phyloP scores from a whole-genome alignment of 2,797 vertebrate genomes.

The Silurus lanzhouensis region DNA sequence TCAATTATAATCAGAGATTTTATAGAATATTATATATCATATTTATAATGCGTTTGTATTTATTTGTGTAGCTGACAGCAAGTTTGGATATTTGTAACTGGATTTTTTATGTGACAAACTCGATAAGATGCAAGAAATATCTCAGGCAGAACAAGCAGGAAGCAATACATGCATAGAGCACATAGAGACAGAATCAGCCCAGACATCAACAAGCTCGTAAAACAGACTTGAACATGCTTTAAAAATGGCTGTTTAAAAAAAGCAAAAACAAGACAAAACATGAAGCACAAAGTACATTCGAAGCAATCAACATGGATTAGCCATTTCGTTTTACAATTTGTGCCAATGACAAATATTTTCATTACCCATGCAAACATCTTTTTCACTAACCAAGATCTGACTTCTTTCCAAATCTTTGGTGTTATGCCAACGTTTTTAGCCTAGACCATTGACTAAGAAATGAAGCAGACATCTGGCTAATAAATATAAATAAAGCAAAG shows the following conservation, averaged over 20 bases:
- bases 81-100: not conserved
- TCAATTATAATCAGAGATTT: not conserved
- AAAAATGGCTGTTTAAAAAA: not conserved
- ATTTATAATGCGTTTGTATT: constrained; percentile 2
- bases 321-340: constrained; percentile 3
- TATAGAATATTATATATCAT: not conserved
- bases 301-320: constrained; percentile 48
- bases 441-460: not conserved
- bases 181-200: not conserved
- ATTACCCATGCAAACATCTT: constrained; percentile 21
- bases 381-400: not conserved
- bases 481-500: not conserved
- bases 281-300: constrained; percentile 21
- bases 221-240: constrained; percentile 8
- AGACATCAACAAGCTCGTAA: constrained; percentile 1
- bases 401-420: not conserved
- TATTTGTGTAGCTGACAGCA: not conserved
- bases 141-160: constrained; percentile 5
- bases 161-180: not conserved
- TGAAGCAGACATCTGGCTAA: not conserved
- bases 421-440: not conserved
- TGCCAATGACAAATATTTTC: constrained; percentile 11
- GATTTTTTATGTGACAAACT: constrained; percentile 5
- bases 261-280: constrained; percentile 12
- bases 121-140: constrained; percentile 10